Conservation (phyloP, 2,113 vertebrate genomes). For the Axis porcinus region DNA sequence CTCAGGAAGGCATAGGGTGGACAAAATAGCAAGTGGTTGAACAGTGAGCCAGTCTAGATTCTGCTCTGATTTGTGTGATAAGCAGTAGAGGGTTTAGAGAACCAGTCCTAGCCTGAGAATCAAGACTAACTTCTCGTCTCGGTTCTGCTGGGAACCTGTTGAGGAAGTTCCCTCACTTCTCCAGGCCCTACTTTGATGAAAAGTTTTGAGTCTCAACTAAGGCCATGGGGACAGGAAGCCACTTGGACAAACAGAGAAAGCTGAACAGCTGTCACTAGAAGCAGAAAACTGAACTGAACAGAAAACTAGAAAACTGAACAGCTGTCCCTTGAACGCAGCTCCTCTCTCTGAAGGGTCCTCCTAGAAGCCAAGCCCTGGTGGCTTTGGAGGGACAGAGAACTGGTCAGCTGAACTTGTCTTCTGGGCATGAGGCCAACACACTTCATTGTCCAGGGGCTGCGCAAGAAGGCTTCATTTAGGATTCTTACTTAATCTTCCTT, state of each 20-base stretch:
- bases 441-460: constrained; percentile 7
- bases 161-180: neutral
- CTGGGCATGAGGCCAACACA: constrained; percentile 32
- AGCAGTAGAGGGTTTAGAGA: neutral
- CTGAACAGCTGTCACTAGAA: neutral
- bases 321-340: neutral
- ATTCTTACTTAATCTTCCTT: constrained; percentile 61
- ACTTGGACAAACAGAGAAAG: neutral
- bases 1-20: neutral
- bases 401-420: constrained; percentile 15
- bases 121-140: neutral
- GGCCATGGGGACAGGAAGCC: neutral
- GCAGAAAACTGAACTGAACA: neutral
- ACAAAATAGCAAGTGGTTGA: neutral
- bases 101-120: neutral
- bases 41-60: neutral
- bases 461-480: constrained; percentile 44
- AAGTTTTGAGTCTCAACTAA: neutral
- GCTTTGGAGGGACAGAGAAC: neutral
- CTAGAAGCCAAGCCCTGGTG: neutral
- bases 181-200: neutral
- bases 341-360: neutral
- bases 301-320: neutral
- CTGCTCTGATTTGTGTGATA: neutral
- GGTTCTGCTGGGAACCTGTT: neutral